Percentiles rank a stretch among this genome's conserved stretches.
Conservation (phyloP, 2,113 vertebrate genomes). For the Rhagologus leucostigma region DNA sequence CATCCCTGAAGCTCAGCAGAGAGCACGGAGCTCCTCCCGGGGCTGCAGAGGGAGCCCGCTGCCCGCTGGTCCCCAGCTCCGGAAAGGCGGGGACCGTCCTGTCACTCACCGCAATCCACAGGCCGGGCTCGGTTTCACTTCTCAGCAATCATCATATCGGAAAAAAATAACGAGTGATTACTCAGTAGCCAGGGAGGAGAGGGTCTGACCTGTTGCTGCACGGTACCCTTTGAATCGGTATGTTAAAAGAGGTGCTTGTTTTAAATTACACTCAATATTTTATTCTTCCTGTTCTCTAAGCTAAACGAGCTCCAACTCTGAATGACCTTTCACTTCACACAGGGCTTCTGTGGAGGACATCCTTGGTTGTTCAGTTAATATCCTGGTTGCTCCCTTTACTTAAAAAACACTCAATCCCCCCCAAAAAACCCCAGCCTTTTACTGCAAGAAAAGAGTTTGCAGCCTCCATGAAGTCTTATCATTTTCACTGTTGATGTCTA, state of each 20-base stretch:
- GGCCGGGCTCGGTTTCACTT: background rate
- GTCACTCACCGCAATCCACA: background rate
- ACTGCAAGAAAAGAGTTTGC: background rate
- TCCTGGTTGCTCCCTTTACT: background rate
- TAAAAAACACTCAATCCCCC: background rate
- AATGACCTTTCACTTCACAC: background rate
- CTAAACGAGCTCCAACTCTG: background rate
- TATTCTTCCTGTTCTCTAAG: background rate
- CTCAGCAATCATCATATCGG: background rate
- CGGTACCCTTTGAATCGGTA: rapidly evolving
- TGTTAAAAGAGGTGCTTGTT: background rate
- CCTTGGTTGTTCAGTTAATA: background rate
- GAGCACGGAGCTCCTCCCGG: rapidly evolving
- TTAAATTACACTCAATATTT: background rate
- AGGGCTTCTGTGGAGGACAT: background rate
- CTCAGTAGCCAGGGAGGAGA: background rate
- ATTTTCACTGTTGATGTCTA: background rate
- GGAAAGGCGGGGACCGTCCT: background rate
- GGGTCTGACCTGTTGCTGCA: background rate
- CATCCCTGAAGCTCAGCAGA: background rate
- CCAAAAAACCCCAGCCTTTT: background rate
- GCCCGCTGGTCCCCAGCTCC: background rate
- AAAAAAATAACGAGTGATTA: background rate
- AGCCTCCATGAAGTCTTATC: background rate
- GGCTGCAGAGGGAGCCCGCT: background rate